Evolutionary conservation across 1,140 invertebrate genomes (phyloP).

Genomic region (Bactericera cockerelli): DNA sequence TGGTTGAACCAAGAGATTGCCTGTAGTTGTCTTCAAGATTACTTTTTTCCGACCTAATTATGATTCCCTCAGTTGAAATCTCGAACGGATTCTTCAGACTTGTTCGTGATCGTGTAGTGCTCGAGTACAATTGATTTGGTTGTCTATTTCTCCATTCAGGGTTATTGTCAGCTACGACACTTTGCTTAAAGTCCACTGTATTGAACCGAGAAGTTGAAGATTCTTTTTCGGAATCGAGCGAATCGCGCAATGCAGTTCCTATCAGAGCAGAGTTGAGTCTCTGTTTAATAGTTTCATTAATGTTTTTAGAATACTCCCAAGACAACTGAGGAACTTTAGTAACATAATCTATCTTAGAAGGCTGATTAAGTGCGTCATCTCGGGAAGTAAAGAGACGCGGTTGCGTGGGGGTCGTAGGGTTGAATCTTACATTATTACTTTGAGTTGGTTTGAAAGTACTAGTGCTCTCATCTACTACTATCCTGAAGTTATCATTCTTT

Average conservation of each 20-base stretch:
- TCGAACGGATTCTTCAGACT: background rate
- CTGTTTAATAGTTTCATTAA: slow-evolving; percentile 2
- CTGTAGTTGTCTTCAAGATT: background rate
- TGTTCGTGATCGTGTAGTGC: background rate
- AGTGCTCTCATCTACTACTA: background rate
- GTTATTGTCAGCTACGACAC: background rate
- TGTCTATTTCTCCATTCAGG: background rate
- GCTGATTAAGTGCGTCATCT: background rate
- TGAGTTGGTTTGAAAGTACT: background rate
- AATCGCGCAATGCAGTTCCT: background rate
- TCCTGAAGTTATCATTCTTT: background rate
- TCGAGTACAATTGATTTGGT: background rate
- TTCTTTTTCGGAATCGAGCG: background rate
- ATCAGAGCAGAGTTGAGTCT: slow-evolving; percentile 3
- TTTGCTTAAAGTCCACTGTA: background rate
- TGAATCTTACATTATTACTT: background rate
- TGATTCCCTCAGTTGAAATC: background rate
- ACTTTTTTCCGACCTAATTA: background rate
- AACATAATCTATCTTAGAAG: background rate
- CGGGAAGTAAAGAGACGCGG: background rate
- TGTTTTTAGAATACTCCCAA: background rate
- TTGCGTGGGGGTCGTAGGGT: background rate
- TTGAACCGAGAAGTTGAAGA: background rate
- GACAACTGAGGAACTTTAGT: slow-evolving; percentile 2
- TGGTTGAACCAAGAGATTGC: background rate